phyloP scores from a whole-genome alignment of 2,888 invertebrate genomes.

The Aethes cnicana region DNA sequence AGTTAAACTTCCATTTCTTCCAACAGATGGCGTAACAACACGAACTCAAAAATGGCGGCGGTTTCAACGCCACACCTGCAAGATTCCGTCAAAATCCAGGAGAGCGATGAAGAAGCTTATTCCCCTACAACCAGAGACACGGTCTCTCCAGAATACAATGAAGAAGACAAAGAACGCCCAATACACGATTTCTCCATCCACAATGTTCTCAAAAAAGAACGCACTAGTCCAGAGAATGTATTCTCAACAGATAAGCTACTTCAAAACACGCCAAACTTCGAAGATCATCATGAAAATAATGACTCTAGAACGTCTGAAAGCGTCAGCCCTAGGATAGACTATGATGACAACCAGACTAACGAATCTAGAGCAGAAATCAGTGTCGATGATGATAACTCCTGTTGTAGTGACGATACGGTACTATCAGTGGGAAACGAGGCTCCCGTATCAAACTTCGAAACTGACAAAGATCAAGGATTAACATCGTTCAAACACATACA shows the following conservation, averaged over 20 bases:
- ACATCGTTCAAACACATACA: constrained; percentile 86
- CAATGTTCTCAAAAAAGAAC: constrained; percentile 75
- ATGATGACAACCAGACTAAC: constrained; percentile 55
- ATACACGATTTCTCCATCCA: constrained; percentile 74
- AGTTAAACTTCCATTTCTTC: constrained; percentile 29
- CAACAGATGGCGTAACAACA: constrained; percentile 71
- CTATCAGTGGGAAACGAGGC: constrained; percentile 91
- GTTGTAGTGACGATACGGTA: constrained; percentile 90
- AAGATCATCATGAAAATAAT: constrained; percentile 48
- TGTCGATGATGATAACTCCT: constrained; percentile 83
- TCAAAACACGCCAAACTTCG: constrained; percentile 72
- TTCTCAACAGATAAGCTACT: constrained; percentile 75
- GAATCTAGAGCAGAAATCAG: constrained; percentile 67
- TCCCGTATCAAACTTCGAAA: constrained; percentile 66
- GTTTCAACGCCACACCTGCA: constrained; percentile 71
- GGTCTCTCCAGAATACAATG: constrained; percentile 66
- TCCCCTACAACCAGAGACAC: constrained; percentile 71
- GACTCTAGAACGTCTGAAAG: constrained; percentile 59
- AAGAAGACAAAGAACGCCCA: constrained; percentile 65
- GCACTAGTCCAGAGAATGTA: constrained; percentile 77
- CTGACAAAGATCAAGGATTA: constrained; percentile 62
- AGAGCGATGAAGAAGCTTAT: constrained; percentile 75
- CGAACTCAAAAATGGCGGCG: constrained; percentile 67
- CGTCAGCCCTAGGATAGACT: constrained; percentile 60
- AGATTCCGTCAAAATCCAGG: constrained; percentile 71